Evolutionary conservation across 2,797 vertebrate species (phyloP).

Genomic region (Telmatherina bonti): DNA sequence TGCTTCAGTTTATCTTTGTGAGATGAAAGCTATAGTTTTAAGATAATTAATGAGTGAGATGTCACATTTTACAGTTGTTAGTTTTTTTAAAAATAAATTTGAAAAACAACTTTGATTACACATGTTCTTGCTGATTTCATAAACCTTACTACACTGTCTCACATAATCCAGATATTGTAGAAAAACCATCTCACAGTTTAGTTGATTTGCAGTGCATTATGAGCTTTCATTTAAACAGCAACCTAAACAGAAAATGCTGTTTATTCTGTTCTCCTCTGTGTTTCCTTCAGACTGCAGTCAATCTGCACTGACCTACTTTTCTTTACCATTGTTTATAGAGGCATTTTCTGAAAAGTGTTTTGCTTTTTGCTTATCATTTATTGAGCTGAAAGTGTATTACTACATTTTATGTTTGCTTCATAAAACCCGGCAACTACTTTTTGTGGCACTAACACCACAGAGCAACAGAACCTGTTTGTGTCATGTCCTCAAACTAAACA

Average conservation of each 20-base stretch:
- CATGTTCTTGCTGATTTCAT: not conserved
- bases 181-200: constrained; percentile 3
- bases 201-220: constrained; percentile 1
- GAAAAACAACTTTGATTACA: not conserved
- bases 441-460: not conserved
- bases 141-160: not conserved
- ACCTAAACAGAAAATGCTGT: constrained; percentile 6
- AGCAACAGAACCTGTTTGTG: constrained; percentile 5
- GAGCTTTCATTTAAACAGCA: constrained; percentile 5
- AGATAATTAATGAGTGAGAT: not conserved
- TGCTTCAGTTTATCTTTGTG: not conserved
- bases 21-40: constrained; percentile 1
- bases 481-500: too few relatives aligned
- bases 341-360: constrained; percentile 12
- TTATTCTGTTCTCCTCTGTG: constrained; percentile 17
- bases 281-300: constrained; percentile 15
- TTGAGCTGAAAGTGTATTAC: constrained; percentile 23
- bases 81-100: not conserved
- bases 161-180: not conserved
- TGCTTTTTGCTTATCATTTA: constrained; percentile 31
- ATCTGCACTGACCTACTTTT: constrained; percentile 37
- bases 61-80: too few relatives aligned
- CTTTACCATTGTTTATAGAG: constrained; percentile 23
- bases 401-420: not conserved
- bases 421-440: not conserved